Evolutionary conservation across 2,888 invertebrate genomes (phyloP), one percentile per base, ranked within the genome.

Genomic region (Drosophila suboccidentalis): DNA sequence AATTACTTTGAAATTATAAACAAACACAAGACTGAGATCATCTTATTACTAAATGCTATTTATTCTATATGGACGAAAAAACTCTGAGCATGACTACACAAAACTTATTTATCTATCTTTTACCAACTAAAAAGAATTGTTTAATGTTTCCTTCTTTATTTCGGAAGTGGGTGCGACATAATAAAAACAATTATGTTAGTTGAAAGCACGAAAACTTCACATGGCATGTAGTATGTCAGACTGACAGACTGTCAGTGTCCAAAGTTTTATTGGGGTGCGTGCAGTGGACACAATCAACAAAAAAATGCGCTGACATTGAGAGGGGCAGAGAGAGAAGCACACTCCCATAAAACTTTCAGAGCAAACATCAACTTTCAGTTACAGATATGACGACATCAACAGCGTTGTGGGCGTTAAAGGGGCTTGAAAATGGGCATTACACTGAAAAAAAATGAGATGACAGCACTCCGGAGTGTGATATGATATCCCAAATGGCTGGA

Each of bases 381-480:
- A 61, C 61, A 71, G 64, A 69, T 43, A 74, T 67, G 80, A 55
- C 64, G 63, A 55, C 79, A 87, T 74, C 66, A 38, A 51, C 4
- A 39, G 4, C n/a, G 10, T 10, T n/a, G 47, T 54, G 32, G 61
- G 44, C 34, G 44, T n/a, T 15, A 17, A n/a, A 11, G 10, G 26
- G 26, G 26, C 32, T n/a, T 9, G 6, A 44, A 11, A 41, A 13
- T 1, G 47, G 3, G 2, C 17, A 3, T 9, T 61, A 38, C 62
- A 66, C 47, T 36, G 22, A 17, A 17, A 13, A n/a, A n/a, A 55
- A 36, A 10, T 36, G 4, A 8, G 8, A 26, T 38, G 15, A 36
- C 36, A 29, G 29, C 29, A 29, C 29, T 29, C 8, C 0, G 29
- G 8, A n/a, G n/a, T n/a, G n/a, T n/a, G n/a, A 29, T 1, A 6